Evolutionary conservation across 2,113 vertebrate genomes (phyloP), one percentile per base, ranked within the genome.

Genomic region (Seriola dumerili): DNA sequence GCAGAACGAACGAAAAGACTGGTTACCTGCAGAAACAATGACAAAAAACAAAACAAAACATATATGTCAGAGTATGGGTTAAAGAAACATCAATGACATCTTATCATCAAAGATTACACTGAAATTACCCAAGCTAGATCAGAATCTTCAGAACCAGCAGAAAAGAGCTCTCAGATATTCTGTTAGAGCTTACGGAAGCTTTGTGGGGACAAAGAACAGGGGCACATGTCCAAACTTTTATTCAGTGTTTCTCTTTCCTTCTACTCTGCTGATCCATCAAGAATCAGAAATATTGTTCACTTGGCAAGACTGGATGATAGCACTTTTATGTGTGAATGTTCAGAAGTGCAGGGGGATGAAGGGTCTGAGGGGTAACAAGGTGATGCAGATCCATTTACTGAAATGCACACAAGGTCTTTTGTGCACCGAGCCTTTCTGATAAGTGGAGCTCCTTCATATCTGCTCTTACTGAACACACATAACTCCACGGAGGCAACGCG

Each of bases 381-480:
- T 58, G 71, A 85, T 48, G 66, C 55, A 70, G 81, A 86, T 83
- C 76, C 77, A 89, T 74, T 86, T 81, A 76, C 80, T 86, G 66
- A 70, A 79, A 75, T 42, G 70, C 63, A 72, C 75, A 86, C 59
- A 76, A 70, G 65, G 52, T 76, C 73, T 88, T 86, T 84, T 85
- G 81, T 91, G 83, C 48, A 57, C 42, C 46, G 40, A 79, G 58
- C 8, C 67, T 76, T 62, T 61, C 48, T 86, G 81, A 88, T 86
- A 71, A 85, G 85, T 40, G 58, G 65, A 74, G 76, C 70, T 2
- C 70, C 71, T 74, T 76, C 32, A 59, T 74, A 85, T 82, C 83
- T 85, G 14, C 67, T 67, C 71, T 62, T 70, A 70, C 63, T 42
- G 46, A 82, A 65, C 70, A 50, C 75, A 73, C 65, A 52, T 34